phyloP scores from a whole-genome alignment of 2,113 vertebrate species.

The Sylvilagus bachmani region DNA sequence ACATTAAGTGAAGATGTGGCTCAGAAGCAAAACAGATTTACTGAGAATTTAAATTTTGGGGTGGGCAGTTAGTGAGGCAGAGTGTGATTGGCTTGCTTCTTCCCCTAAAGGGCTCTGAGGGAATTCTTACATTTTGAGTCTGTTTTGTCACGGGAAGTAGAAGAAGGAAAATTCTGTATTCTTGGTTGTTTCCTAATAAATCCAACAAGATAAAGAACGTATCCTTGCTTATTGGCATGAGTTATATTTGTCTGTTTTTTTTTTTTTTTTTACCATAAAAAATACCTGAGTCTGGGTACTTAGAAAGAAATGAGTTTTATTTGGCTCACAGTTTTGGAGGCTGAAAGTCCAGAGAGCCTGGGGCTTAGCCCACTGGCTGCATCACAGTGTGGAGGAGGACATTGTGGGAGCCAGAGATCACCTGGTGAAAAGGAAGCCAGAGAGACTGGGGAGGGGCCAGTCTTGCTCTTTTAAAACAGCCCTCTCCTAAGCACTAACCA shows the following conservation, averaged over 20 bases:
- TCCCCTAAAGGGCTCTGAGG: neutral
- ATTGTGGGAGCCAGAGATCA: neutral
- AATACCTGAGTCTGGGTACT: neutral
- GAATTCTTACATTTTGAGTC: neutral
- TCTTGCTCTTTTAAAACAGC: neutral
- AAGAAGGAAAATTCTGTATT: neutral
- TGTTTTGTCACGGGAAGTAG: neutral
- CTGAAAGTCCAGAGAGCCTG: neutral
- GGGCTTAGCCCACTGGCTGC: neutral
- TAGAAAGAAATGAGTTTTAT: neutral
- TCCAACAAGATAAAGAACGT: neutral
- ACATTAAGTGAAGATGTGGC: neutral
- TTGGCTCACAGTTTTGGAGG: neutral
- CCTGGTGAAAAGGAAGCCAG: neutral
- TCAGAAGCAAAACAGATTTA: neutral
- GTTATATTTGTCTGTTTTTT: neutral
- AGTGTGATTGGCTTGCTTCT: neutral
- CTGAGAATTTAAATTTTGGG: neutral
- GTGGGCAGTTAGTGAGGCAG: neutral
- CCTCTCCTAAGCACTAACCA: neutral
- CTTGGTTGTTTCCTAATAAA: slow-evolving; percentile 6
- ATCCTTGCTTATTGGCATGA: neutral
- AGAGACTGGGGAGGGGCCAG: neutral
- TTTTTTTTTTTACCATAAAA: neutral
- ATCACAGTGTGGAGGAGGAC: neutral